Percentiles rank a stretch among this genome's conserved stretches.
Evolutionary conservation across 2,113 vertebrate genomes (phyloP).

Genomic region (Neolamprologus kungweensis): DNA sequence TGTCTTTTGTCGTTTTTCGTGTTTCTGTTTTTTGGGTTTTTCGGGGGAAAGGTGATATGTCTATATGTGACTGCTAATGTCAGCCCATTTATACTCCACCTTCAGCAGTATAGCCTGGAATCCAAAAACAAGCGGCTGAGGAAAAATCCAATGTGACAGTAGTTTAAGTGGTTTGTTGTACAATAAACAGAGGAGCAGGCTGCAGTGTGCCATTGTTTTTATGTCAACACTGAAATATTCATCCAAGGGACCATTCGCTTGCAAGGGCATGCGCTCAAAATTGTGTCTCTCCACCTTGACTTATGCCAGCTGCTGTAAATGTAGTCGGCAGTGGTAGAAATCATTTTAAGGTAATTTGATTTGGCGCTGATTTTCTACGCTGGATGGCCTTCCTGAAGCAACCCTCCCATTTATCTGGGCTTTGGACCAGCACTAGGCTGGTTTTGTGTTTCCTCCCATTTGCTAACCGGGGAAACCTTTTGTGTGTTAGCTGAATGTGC

Average conservation of each 20-base stretch:
- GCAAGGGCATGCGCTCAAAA: neutral
- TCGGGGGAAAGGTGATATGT: neutral
- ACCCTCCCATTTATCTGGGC: neutral
- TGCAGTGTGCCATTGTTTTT: conserved; percentile 59
- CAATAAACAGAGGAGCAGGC: conserved; percentile 54
- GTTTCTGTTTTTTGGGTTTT: neutral
- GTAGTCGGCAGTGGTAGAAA: neutral
- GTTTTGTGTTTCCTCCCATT: neutral
- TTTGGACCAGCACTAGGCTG: neutral
- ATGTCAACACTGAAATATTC: conserved; percentile 63
- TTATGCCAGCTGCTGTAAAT: neutral
- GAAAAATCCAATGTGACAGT: conserved; percentile 21
- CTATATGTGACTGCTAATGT: neutral
- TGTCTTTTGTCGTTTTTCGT: neutral
- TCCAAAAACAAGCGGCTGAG: conserved; percentile 22
- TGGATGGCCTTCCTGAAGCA: neutral
- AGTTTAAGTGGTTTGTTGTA: conserved; percentile 41
- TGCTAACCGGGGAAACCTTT: neutral
- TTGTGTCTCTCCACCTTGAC: conserved; percentile 3
- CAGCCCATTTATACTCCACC: neutral
- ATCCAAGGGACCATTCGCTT: neutral
- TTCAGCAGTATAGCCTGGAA: neutral
- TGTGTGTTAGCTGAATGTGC: neutral
- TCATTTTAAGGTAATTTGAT: neutral
- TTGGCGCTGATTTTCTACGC: neutral